These are phyloP conservation scores for Drosophila parthenogenetica DNA, from an alignment of 2,888 invertebrate species.

Conservation along the genomic window DNA sequence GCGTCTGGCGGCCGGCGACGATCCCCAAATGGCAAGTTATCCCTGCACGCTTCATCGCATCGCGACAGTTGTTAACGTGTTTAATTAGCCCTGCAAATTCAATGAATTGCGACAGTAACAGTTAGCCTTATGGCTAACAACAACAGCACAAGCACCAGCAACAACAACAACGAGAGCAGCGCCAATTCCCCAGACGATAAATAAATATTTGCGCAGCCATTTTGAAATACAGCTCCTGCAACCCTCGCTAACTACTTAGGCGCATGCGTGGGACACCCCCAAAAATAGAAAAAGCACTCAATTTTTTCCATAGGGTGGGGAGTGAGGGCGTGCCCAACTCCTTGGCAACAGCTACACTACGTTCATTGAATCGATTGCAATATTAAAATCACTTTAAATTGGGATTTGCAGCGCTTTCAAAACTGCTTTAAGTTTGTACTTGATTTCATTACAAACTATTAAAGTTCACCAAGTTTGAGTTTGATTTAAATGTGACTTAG, in stretches of 20 bases:
- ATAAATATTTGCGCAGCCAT: constrained; percentile 84
- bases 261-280: constrained; percentile 68
- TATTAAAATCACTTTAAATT: constrained; percentile 33
- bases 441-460: background rate
- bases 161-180: constrained; percentile 31
- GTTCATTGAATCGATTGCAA: constrained; percentile 36
- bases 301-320: constrained; percentile 1
- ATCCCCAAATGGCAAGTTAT: constrained; percentile 73
- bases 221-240: constrained; percentile 75
- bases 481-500: background rate
- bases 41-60: constrained; percentile 74
- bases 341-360: background rate
- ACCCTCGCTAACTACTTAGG: constrained; percentile 32
- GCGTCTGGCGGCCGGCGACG: constrained; percentile 67
- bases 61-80: constrained; percentile 81
- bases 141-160: constrained; percentile 67
- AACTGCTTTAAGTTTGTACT: background rate
- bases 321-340: constrained; percentile 42
- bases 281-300: constrained; percentile 40
- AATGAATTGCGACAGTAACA: constrained; percentile 81
- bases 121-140: constrained; percentile 62
- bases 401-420: background rate
- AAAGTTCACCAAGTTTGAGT: background rate
- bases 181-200: constrained; percentile 56
- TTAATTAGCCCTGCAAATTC: constrained; percentile 81